Evolutionary conservation across 2,113 vertebrate genomes (phyloP).

Genomic region (Hyla sarda): DNA sequence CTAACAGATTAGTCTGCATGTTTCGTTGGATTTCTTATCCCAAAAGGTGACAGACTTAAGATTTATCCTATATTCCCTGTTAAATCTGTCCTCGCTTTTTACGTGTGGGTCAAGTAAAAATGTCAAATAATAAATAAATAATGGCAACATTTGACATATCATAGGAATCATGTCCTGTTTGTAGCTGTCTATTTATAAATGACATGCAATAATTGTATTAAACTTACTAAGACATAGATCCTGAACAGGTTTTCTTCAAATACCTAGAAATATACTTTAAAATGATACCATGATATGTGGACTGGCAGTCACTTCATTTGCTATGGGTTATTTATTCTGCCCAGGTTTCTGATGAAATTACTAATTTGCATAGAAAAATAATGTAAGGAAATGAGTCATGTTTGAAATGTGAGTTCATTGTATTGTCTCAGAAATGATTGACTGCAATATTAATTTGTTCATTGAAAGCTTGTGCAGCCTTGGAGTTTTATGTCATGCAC

Average conservation of each 20-base stretch:
- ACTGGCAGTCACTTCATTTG: slow-evolving; percentile 17
- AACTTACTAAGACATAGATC: background rate
- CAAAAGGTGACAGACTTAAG: too few species aligned
- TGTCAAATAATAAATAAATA: too few species aligned
- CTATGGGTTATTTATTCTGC: slow-evolving; percentile 15
- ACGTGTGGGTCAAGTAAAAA: too few species aligned
- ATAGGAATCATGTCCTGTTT: too few species aligned
- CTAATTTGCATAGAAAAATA: slow-evolving; percentile 33
- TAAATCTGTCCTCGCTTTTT: too few species aligned
- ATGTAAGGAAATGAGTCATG: slow-evolving; percentile 18
- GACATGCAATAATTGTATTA: background rate
- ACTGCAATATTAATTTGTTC: slow-evolving; percentile 11
- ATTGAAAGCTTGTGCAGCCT: slow-evolving; percentile 11
- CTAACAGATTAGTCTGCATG: too few species aligned
- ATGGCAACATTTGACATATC: too few species aligned
- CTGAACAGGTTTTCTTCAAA: background rate
- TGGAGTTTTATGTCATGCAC: background rate
- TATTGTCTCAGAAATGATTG: slow-evolving; percentile 30
- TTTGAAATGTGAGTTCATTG: slow-evolving; percentile 23
- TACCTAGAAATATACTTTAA: background rate
- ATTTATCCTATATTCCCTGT: too few species aligned
- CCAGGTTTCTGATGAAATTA: slow-evolving; percentile 17
- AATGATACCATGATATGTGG: background rate
- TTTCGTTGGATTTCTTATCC: too few species aligned
- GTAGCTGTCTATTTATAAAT: too few species aligned